Conservation (phyloP, 2,113 vertebrate genomes). For the Anseranas semipalmata region DNA sequence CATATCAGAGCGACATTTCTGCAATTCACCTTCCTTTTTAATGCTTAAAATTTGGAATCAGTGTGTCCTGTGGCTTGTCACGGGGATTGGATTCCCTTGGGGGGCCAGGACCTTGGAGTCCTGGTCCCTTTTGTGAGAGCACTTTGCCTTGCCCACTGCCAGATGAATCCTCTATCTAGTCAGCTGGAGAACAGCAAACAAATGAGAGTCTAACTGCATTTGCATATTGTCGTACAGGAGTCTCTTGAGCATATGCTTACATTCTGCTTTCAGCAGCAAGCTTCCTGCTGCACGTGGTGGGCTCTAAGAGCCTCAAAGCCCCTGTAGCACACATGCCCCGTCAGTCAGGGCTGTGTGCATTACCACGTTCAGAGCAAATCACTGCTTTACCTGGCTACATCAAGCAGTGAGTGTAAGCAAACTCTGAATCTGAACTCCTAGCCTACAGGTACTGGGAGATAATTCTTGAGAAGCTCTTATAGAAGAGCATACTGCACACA, state of each 20-base stretch:
- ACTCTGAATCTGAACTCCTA: neutral
- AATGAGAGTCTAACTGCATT: rapidly evolving
- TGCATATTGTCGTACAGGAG: neutral
- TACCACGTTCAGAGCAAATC: neutral
- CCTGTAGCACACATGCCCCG: rapidly evolving
- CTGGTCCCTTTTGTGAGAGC: neutral
- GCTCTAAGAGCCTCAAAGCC: neutral
- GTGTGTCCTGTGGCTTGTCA: neutral
- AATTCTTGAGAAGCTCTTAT: neutral
- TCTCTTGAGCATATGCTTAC: rapidly evolving
- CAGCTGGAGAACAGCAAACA: neutral
- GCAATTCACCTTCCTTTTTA: neutral
- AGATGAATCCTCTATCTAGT: neutral
- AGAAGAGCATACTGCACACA: neutral
- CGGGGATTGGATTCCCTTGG: neutral
- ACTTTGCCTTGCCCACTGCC: neutral
- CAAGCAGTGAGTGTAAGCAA: neutral
- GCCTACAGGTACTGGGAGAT: neutral
- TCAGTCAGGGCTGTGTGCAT: neutral
- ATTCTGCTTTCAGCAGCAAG: neutral
- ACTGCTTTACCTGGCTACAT: neutral
- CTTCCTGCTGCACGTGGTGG: neutral
- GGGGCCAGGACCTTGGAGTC: neutral
- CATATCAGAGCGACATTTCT: neutral
- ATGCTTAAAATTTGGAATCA: neutral